Base-by-base conservation (phyloP, 37 sponge, comb jelly and placozoan species). In the Haliclona indistincta region DNA sequence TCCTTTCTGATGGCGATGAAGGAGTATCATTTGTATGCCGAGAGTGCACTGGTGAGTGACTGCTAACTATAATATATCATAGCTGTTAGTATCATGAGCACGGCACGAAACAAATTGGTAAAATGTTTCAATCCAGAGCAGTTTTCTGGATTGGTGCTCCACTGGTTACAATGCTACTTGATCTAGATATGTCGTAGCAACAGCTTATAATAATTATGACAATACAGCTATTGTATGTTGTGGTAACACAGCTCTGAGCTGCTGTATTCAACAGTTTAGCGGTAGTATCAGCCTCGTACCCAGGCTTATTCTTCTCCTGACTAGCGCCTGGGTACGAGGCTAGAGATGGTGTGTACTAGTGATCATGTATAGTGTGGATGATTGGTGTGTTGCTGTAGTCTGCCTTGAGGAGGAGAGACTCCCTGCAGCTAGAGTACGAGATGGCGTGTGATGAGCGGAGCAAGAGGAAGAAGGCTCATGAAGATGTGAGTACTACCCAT, bases 1-100 rank as follows among this genome's bases (percentile, higher is more conserved):
- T 63, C 81, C 5, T 0, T 77, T 26, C 54, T 82, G 41, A 38
- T 68, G 42, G 22, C 82, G 1, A 2, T 79, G 15, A 92, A 75
- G 62, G 87, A 86, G 77, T 87, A 92, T 70, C 87, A 92, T 69
- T 75, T 87, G 32, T 92, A 80, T 72, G 61, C 70, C 37, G 77
- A 66, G 1, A 42, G 85, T 51, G 93, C 68, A 40, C 47, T 79
- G 74, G 93, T 92, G 61, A 71, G 92, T 32, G 5, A 71, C 34
- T 11, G 44, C 5, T n/a, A n/a, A n/a, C n/a, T n/a, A n/a, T n/a
- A n/a, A 25, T 42, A 23, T 43, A 3, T 66, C 29, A 15, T 66
- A 8, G 22, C 22, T 66, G 40, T 34, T 37, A 11, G 22, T 66
- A 38, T 66, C 22, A 20, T 19, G 39, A 6, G 6, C 6, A 66